Percentiles rank a stretch among this genome's conserved stretches.
These are phyloP conservation scores for Micoletzkya japonica DNA, from an alignment of 2,888 invertebrate species.

Conservation along the genomic window DNA sequence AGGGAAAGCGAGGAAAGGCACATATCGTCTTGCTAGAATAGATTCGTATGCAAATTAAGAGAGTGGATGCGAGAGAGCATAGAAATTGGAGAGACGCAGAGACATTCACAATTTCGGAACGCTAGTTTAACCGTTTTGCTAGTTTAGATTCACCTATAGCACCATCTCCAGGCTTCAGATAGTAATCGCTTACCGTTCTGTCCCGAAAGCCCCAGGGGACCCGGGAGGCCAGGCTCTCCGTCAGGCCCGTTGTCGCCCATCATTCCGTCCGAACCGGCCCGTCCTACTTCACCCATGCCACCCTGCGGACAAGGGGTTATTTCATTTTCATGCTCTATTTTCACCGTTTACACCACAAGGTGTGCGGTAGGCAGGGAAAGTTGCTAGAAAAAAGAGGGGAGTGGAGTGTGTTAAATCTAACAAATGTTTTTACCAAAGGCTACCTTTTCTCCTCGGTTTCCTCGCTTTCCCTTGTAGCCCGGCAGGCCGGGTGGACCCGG, in stretches of 20 bases:
- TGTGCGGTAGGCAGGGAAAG: background rate
- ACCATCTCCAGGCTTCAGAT: too few species aligned
- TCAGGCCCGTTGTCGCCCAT: slow-evolving; percentile 58
- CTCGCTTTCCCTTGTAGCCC: slow-evolving; percentile 60
- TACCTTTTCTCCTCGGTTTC: slow-evolving; percentile 43
- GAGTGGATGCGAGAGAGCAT: background rate
- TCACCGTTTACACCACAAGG: too few species aligned
- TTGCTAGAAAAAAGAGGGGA: background rate
- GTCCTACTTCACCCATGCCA: slow-evolving; percentile 45
- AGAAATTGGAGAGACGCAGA: background rate
- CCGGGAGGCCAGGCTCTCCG: slow-evolving; percentile 55
- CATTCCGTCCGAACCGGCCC: slow-evolving; percentile 54
- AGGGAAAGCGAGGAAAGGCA: too few species aligned
- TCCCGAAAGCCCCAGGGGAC: slow-evolving; percentile 51
- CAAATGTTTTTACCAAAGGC: background rate
- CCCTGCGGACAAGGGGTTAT: slow-evolving; percentile 41
- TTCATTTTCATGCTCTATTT: too few species aligned
- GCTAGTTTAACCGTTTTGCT: too few species aligned
- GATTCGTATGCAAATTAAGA: too few species aligned
- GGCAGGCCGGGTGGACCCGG: slow-evolving; percentile 56
- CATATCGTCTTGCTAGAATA: too few species aligned
- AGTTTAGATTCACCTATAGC: too few species aligned
- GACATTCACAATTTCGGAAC: too few species aligned
- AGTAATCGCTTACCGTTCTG: slow-evolving; percentile 29
- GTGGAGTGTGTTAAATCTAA: background rate